A percentile compares a stretch with the other conserved stretches of the same genome.
Conservation (phyloP, 2,888 invertebrate species). For the Ctenicera cuprea region DNA sequence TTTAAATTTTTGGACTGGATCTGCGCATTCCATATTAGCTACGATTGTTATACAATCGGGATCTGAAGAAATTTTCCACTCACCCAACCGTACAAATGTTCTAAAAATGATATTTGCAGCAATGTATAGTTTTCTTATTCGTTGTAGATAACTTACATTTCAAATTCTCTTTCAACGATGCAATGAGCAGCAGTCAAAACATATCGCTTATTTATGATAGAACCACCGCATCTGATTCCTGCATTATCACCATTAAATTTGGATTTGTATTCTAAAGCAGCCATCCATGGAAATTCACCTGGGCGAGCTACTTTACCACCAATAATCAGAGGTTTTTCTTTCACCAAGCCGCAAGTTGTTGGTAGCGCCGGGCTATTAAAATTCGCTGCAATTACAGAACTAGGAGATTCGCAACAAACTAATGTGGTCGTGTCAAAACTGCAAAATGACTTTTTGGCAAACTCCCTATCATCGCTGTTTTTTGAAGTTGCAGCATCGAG, state of each 20-base stretch:
- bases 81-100: constrained; percentile 74
- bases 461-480: too few relatives aligned
- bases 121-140: too few relatives aligned
- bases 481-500: too few relatives aligned
- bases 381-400: too few relatives aligned
- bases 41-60: constrained; percentile 71
- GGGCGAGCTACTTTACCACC: constrained; percentile 66
- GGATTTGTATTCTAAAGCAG: constrained; percentile 68
- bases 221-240: constrained; percentile 67
- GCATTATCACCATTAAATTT: constrained; percentile 25
- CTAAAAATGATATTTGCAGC: too few relatives aligned
- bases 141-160: too few relatives aligned
- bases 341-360: background rate
- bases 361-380: too few relatives aligned
- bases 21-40: constrained; percentile 65
- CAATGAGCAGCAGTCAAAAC: background rate
- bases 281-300: constrained; percentile 72
- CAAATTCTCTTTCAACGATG: too few relatives aligned
- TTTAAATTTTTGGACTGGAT: constrained; percentile 63
- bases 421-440: too few relatives aligned
- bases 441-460: too few relatives aligned
- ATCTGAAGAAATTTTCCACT: constrained; percentile 71
- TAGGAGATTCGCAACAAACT: too few relatives aligned
- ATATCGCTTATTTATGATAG: constrained; percentile 67
- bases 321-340: constrained; percentile 4